Conservation (phyloP, 64 coral and sea anemone genomes). For the Orbicella faveolata region DNA sequence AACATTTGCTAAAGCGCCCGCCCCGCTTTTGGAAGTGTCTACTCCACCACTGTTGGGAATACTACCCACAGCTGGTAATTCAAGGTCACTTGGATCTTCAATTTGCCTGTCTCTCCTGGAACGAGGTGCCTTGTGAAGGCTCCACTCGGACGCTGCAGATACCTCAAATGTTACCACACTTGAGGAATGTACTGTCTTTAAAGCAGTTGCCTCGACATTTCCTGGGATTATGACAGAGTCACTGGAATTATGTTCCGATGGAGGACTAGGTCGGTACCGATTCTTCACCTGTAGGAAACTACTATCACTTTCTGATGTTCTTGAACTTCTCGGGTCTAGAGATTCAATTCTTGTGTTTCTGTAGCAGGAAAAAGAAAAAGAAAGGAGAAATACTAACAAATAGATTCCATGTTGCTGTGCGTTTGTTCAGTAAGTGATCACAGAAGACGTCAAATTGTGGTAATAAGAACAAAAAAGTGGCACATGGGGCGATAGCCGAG, state of each 20-base stretch:
- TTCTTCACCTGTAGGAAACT: neutral
- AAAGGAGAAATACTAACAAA: too few species aligned
- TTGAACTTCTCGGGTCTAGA: conserved; percentile 4
- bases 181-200: conserved; percentile 63
- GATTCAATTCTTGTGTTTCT: too few species aligned
- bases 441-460: too few species aligned
- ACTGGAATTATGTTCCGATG: neutral
- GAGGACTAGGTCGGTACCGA: conserved; percentile 29
- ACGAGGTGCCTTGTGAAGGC: neutral
- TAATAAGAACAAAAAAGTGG: too few species aligned
- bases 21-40: conserved; percentile 2
- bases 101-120: neutral
- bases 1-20: conserved; percentile 34
- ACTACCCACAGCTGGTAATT: conserved; percentile 38
- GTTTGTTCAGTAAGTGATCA: too few species aligned
- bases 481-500: too few species aligned
- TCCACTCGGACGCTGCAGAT: conserved; percentile 43
- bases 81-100: conserved; percentile 19
- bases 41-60: conserved; percentile 2
- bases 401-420: too few species aligned
- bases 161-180: conserved; percentile 72
- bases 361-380: too few species aligned
- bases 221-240: conserved; percentile 72
- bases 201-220: conserved; percentile 67
- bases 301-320: conserved; percentile 24